These are phyloP conservation scores for Entomobrya proxima DNA, from an alignment of 2,888 invertebrate species.

Conservation along the genomic window DNA sequence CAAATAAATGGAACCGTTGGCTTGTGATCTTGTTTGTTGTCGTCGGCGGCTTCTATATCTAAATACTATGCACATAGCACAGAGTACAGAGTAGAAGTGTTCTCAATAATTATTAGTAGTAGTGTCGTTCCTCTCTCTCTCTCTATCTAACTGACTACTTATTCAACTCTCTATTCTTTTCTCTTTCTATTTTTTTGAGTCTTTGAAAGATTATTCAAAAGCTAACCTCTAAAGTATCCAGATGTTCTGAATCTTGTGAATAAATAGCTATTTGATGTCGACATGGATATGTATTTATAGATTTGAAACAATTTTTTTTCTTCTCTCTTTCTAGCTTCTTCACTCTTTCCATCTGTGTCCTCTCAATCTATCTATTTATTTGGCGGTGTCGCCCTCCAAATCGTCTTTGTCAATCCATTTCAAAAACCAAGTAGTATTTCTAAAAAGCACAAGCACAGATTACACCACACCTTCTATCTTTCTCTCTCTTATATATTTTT, in stretches of 20 bases:
- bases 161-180: slow-evolving; percentile 7
- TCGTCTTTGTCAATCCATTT: slow-evolving; percentile 55
- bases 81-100: too few relatives aligned
- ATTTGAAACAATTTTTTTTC: slow-evolving; percentile 73
- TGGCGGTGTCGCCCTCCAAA: slow-evolving; percentile 42
- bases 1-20: slow-evolving; percentile 51
- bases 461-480: neutral
- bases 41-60: slow-evolving; percentile 33
- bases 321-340: slow-evolving; percentile 38
- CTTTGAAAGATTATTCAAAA: slow-evolving; percentile 67
- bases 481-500: neutral
- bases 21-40: slow-evolving; percentile 43
- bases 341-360: slow-evolving; percentile 53
- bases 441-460: too few relatives aligned
- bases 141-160: neutral
- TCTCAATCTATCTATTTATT: slow-evolving; percentile 47
- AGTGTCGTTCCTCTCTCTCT: neutral
- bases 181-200: slow-evolving; percentile 7
- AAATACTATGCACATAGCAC: slow-evolving; percentile 10
- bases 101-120: slow-evolving; percentile 39
- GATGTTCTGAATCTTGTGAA: slow-evolving; percentile 73
- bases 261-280: slow-evolving; percentile 75
- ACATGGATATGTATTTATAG: slow-evolving; percentile 76
- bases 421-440: too few relatives aligned
- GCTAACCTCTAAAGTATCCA: slow-evolving; percentile 70